phyloP scores from a whole-genome alignment of 2,888 invertebrate genomes.

The Dinocampus coccinellae region DNA sequence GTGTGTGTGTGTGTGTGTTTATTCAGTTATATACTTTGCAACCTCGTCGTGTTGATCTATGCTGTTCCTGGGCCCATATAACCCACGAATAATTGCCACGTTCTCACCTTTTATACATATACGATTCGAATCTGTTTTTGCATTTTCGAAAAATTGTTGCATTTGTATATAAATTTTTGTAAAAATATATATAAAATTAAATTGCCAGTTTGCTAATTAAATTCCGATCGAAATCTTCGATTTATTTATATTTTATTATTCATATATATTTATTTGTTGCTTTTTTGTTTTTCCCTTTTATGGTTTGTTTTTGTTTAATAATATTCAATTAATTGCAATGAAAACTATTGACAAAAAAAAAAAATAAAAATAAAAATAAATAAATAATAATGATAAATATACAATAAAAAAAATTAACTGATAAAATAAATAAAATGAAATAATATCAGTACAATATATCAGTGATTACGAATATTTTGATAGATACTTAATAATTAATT shows the following conservation, averaged over 20 bases:
- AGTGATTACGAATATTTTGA: not conserved
- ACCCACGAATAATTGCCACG: conserved; percentile 19
- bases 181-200: not conserved
- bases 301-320: not conserved
- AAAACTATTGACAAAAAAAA: no score
- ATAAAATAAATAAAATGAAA: no score
- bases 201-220: conserved; percentile 7
- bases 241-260: not conserved
- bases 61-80: conserved; percentile 16
- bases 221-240: conserved; percentile 28
- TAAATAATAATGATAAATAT: no score
- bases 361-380: not conserved
- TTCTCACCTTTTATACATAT: conserved; percentile 16
- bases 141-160: conserved; percentile 10
- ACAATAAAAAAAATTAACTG: no score
- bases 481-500: not conserved
- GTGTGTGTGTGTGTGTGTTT: conserved; percentile 7
- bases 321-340: not conserved
- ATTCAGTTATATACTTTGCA: not conserved
- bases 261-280: not conserved
- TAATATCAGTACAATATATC: no score
- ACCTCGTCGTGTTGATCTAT: conserved; percentile 21
- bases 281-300: not conserved
- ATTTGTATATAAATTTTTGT: not conserved
- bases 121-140: conserved; percentile 2